Base-by-base conservation (phyloP, 2,797 vertebrate genomes). In the Falco peregrinus region DNA sequence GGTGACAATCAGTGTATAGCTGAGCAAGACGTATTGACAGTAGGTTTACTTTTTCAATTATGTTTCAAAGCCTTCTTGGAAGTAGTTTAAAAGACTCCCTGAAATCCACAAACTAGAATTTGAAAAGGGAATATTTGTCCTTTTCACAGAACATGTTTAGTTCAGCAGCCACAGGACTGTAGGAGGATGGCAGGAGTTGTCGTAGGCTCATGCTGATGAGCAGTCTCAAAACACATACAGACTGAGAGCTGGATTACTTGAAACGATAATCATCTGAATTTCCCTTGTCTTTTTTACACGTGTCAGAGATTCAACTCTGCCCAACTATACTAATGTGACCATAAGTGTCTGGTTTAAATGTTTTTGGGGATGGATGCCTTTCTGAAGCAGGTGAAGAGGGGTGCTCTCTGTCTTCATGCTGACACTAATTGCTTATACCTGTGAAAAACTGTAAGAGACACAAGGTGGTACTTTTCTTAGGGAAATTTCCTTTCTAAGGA, bases 401-500 rank as follows among this genome's bases (percentile, higher is more conserved):
- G 28, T 39, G 35, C 29, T 91, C 10, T 57, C 28, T 59, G 6
- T 87, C 33, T 67, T 78, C 20, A 24, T 2, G 8, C 35, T 77
- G 37, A 60, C 14, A 19, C 29, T 81, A 22, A 48, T 69, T 67
- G 33, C 45, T 76, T 81, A 20, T 82, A 73, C 24, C 33, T 74
- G 35, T 48, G 37, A 61, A 91, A 87, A 90, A 77, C 31, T 26
- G 35, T 93, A 77, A 87, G 81, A 91, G 81, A 69, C 37, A 65
- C 43, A 75, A 74, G 83, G 65, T 77, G 14, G 5, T 70, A 54
- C 95, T 94, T 94, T 75, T 79, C 70, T 90, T 74, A 85, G 90
- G 95, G 96, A 97, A 98, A 96, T 96, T 96, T 98, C 96, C 97
- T 97, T 92, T 92, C 94, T 89, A 82, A 97, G 97, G 96, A 97